Evolutionary conservation across 2,888 invertebrate species (phyloP).

Genomic region (Nebria brevicollis): DNA sequence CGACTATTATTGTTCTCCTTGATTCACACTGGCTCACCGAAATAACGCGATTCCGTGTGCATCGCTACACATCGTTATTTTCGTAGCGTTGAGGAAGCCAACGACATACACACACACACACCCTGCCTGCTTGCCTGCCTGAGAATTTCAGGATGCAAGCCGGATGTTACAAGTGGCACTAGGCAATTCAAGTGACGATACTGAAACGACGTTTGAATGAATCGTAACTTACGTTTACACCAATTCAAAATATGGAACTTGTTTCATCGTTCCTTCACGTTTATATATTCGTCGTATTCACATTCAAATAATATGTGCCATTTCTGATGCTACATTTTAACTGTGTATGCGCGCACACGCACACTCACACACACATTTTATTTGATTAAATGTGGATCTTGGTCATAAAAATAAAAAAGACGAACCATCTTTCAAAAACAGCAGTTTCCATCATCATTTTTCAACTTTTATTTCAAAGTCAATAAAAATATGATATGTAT

Average conservation of each 20-base stretch:
- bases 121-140: no score
- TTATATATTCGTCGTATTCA: background rate
- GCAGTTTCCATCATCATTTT: no score
- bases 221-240: background rate
- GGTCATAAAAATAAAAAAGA: no score
- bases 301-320: background rate
- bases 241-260: background rate
- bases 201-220: conserved; percentile 14
- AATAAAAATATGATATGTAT: no score
- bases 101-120: background rate
- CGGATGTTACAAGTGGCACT: conserved; percentile 20
- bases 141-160: background rate
- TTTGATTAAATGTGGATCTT: no score
- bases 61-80: conserved; percentile 49
- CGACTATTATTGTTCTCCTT: conserved; percentile 52
- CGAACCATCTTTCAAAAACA: no score
- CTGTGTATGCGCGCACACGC: background rate
- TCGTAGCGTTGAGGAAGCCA: background rate
- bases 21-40: conserved; percentile 52
- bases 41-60: conserved; percentile 52
- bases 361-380: no score
- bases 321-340: background rate
- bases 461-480: no score
- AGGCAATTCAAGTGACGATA: conserved; percentile 6
- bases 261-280: background rate